Base-by-base conservation (phyloP, 1,140 invertebrate genomes). In the Vanessa tameamea region DNA sequence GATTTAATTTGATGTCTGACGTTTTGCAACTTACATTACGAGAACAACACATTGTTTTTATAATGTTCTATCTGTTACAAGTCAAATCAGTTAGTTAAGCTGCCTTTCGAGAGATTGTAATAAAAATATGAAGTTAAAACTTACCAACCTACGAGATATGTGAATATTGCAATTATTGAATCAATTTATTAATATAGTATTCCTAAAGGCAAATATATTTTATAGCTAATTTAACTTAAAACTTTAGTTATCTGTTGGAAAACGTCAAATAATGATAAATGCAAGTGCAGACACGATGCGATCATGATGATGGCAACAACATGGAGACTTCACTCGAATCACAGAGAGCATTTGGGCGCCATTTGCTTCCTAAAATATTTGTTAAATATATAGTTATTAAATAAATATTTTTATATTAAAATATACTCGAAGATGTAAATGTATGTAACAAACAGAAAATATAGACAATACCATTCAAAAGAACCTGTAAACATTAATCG, bases 341-440 rank as follows among this genome's bases (percentile, higher is more conserved):
- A 93, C 88, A 93, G 90, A 78, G 91, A 93, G 82, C 91, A 90
- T 90, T 93, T 93, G 76, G 87, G 87, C 82, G 84, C 73, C 78
- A 80, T 74, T 82, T 86, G 84, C 86, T 85, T 89, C 92, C 92
- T 93, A 93, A 74, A 93, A 93, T 87, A 82, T 88, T 87, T 87
- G 82, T 88, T 63, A 87, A 85, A 82, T 73, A 64, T 43, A 75
- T 64, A 14, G 51, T 73, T 66, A 69, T n/a, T 63, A 16, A 73
- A 67, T 43, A 1, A 43, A 31, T 31, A 2, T 31, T 0, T 31
- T 31, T 31, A 31, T 31, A 31, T 31, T 31, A 31, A 31, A 31
- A 31, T 31, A 43, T 43, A 43, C 37, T 43, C 6, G 37, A 43
- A 37, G 1, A 43, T 43, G 37, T 43, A 43, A 43, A 43, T 11